A percentile compares a stretch with the other conserved stretches of the same genome.
Conservation (phyloP, 2,113 vertebrate genomes). For the Pseudonaja textilis region DNA sequence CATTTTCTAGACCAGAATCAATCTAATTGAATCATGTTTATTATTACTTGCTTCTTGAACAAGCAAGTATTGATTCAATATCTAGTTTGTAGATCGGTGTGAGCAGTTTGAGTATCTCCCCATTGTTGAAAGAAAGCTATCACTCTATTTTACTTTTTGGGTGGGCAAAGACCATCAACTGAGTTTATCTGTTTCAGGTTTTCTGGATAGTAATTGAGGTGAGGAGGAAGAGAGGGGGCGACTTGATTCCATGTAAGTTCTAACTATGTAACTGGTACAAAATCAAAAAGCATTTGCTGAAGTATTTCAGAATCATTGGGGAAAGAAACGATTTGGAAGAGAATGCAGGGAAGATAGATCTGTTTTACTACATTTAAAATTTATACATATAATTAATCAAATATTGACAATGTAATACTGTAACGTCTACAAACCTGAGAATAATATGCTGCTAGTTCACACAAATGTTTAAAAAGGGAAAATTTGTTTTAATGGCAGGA, state of each 20-base stretch:
- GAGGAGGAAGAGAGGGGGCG: not conserved
- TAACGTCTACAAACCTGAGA: not conserved
- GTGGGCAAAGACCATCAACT: not conserved
- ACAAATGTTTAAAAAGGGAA: not conserved
- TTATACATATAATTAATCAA: not conserved
- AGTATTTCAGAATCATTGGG: not conserved
- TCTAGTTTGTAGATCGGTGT: not conserved
- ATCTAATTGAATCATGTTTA: not conserved
- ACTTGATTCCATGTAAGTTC: not conserved
- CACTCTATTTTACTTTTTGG: not conserved
- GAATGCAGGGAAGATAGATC: not conserved
- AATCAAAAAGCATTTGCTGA: not conserved
- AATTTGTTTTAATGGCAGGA: not conserved
- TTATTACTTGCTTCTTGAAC: not conserved
- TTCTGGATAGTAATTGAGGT: not conserved
- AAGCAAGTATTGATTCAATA: not conserved
- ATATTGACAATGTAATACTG: not conserved
- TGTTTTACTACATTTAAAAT: not conserved
- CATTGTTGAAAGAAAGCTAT: not conserved
- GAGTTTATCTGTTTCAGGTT: not conserved
- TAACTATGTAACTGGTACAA: not conserved
- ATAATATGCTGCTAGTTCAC: not conserved
- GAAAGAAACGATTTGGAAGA: not conserved
- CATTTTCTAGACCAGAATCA: not conserved
- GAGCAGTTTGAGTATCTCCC: not conserved